These are phyloP conservation scores for Chiloscyllium plagiosum DNA, from an alignment of 2,113 vertebrate species.

Conservation along the genomic window DNA sequence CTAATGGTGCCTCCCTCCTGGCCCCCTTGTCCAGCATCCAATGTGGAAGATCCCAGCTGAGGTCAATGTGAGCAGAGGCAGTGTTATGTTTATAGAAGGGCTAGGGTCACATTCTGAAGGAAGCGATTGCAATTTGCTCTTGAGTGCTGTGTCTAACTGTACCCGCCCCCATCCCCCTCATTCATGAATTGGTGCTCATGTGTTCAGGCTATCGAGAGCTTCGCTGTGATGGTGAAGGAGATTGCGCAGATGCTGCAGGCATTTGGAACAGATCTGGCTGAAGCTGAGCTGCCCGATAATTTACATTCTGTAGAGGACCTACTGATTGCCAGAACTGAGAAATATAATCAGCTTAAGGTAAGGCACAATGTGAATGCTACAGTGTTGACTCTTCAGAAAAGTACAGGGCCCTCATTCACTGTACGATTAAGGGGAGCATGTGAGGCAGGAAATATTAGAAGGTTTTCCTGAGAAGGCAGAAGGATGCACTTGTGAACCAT, in stretches of 20 bases:
- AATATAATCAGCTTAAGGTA: slow-evolving; percentile 87
- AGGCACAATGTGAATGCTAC: slow-evolving; percentile 4
- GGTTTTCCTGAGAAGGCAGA: no score
- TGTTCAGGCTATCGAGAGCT: slow-evolving; percentile 88
- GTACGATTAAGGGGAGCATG: not conserved
- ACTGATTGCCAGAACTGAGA: slow-evolving; percentile 70
- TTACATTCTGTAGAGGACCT: slow-evolving; percentile 67
- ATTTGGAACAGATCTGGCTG: slow-evolving; percentile 87
- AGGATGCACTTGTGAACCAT: no score
- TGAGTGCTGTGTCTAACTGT: not conserved
- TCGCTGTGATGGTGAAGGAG: slow-evolving; percentile 91
- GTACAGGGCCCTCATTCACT: not conserved
- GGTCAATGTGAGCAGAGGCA: not conserved
- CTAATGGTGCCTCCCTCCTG: not conserved
- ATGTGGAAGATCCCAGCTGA: not conserved
- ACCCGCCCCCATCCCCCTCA: no score
- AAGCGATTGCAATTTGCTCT: not conserved
- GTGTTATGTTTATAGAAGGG: not conserved
- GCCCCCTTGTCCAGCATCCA: not conserved
- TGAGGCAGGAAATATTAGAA: not conserved
- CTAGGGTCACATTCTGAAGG: not conserved
- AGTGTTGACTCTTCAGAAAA: not conserved
- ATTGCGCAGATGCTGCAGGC: slow-evolving; percentile 89
- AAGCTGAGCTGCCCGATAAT: slow-evolving; percentile 73
- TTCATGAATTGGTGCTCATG: not conserved